A percentile compares a stretch with the other conserved stretches of the same genome.
These are phyloP conservation scores for Jordanella pulchra DNA, from an alignment of 2,797 vertebrate genomes.

Conservation along the genomic window DNA sequence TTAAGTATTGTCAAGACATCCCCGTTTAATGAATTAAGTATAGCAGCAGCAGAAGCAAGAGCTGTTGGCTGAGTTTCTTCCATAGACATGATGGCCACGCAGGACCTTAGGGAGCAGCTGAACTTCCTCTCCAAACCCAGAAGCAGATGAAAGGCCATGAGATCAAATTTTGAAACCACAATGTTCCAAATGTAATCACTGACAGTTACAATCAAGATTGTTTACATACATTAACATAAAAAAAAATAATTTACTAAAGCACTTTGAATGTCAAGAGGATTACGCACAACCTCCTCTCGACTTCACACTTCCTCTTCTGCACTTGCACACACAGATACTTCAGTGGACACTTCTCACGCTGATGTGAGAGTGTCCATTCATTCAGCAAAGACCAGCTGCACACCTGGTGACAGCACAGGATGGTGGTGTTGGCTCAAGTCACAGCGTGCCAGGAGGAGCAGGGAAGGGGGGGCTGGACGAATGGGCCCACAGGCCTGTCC, in stretches of 20 bases:
- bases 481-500: slow-evolving; percentile 62
- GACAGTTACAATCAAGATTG: slow-evolving; percentile 37
- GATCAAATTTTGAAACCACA: slow-evolving; percentile 22
- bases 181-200: slow-evolving; percentile 25
- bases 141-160: slow-evolving; percentile 32
- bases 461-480: slow-evolving; percentile 32
- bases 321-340: slow-evolving; percentile 44
- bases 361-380: slow-evolving; percentile 76
- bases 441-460: slow-evolving; percentile 29
- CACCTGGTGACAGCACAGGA: slow-evolving; percentile 76
- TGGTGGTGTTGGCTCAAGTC: slow-evolving; percentile 72
- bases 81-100: slow-evolving; percentile 46
- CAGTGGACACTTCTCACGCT: slow-evolving; percentile 52
- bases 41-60: slow-evolving; percentile 32
- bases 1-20: slow-evolving; percentile 61
- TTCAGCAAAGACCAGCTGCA: slow-evolving; percentile 68
- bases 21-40: slow-evolving; percentile 57
- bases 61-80: slow-evolving; percentile 34
- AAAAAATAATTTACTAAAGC: slow-evolving; percentile 42
- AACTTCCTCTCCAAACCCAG: slow-evolving; percentile 41
- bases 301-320: slow-evolving; percentile 43
- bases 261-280: slow-evolving; percentile 1
- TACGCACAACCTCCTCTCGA: slow-evolving; percentile 14
- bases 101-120: slow-evolving; percentile 45
- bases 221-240: slow-evolving; percentile 56